Evolutionary conservation across 2,113 vertebrate species (phyloP).

Genomic region (Parotia lawesii): DNA sequence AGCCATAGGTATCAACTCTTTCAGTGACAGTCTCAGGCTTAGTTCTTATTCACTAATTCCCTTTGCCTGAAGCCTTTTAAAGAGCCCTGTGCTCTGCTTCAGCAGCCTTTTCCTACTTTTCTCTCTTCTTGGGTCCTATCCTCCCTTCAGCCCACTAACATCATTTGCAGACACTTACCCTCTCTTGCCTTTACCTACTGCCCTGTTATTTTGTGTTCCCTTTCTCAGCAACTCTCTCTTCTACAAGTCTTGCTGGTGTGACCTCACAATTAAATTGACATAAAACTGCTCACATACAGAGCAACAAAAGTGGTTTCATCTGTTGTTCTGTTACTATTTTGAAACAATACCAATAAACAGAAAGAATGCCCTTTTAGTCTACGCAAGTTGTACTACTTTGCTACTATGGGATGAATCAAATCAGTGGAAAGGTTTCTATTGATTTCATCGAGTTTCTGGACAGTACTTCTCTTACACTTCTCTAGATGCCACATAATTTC

Average conservation of each 20-base stretch:
- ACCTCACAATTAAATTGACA: not conserved
- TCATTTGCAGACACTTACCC: not conserved
- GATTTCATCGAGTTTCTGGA: not conserved
- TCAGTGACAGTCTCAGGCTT: not conserved
- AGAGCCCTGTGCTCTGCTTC: not conserved
- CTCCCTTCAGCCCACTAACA: not conserved
- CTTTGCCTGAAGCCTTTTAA: not conserved
- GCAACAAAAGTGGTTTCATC: not conserved
- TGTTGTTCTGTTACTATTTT: not conserved
- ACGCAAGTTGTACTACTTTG: not conserved
- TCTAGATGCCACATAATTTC: not conserved
- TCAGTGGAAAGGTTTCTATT: not conserved
- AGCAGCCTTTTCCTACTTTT: not conserved
- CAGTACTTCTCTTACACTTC: not conserved
- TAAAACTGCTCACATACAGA: not conserved
- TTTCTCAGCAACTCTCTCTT: not conserved
- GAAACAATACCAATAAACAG: not conserved
- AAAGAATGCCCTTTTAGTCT: not conserved
- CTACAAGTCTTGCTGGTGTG: not conserved
- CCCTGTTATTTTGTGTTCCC: not conserved
- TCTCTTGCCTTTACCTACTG: not conserved
- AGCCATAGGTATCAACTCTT: not conserved
- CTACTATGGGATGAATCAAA: not conserved
- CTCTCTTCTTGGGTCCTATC: not conserved
- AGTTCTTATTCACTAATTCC: not conserved